Evolutionary conservation across 1,140 invertebrate species (phyloP), one percentile per base, ranked within the genome.

Genomic region (Achroia grisella): DNA sequence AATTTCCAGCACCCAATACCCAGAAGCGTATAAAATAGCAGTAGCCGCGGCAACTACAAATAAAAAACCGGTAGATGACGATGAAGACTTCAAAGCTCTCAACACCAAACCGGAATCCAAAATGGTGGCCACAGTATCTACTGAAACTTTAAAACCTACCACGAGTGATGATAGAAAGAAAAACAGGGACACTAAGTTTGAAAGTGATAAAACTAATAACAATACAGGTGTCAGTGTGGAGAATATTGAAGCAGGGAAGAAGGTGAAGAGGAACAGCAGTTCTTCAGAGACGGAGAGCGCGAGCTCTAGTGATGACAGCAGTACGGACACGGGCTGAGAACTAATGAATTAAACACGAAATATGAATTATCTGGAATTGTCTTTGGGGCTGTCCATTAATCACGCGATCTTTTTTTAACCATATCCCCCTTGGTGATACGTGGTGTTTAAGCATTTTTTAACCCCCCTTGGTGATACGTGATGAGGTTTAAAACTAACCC

Each of bases 21-120:
- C 96, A 15, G 90, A 95, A 69, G 93, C 93, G n/a, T 96, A 94
- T 64, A 74, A 86, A 83, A 75, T 89, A 50, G 91, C 92, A 0
- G 87, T 92, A 32, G 89, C 89, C 40, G 71, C 86, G 37, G 82
- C 87, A 0, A 52, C 89, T 53, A 88, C 89, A 0, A 90, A 91
- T 72, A 89, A 89, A 67, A 70, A 67, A 46, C 89, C 87, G 11
- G 73, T 89, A 27, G 89, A 89, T 49, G 88, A 89, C 44, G 84
- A 87, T 11, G 82, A 86, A 43, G 56, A 64, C 32, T 54, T 62
- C 10, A 63, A 63, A 14, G 34, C 60, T 23, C 39, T 67, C 1
- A 66, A 74, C 51, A 32, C 56, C 3, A 62, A 64, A 45, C 43
- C 60, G 4, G 66, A 78, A 46, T 76, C 77, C 0, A 86, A 84